Base-by-base conservation (phyloP, 2,113 vertebrate species). In the Acanthochromis polyacanthus region DNA sequence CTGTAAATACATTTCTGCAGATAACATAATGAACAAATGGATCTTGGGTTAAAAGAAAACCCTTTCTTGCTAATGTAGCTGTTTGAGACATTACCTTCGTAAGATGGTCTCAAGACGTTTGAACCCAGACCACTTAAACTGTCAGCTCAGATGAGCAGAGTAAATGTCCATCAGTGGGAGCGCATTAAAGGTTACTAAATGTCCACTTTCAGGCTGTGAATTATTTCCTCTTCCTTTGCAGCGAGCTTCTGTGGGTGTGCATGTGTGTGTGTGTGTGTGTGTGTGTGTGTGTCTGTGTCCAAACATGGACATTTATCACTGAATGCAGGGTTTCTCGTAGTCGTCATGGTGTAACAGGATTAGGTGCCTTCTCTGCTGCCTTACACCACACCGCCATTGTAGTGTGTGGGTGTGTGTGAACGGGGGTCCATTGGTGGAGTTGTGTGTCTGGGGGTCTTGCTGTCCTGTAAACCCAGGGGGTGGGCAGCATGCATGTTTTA, bases 281-380 rank as follows among this genome's bases (percentile, higher is more conserved):
- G 23, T 64, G 46, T 43, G 68, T 19, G 66, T 56, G 20, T 52
- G 58, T 63, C 57, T 71, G 22, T 19, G 45, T 66, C 23, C 57
- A 58, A 48, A 74, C 10, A 20, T 50, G 17, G 50, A 57, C 30
- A 67, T 83, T 63, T 68, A 72, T 78, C 61, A 59, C 23, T 82
- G 75, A 85, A 85, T 81, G 56, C 79, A 87, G 75, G 80, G 63
- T 88, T 87, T 92, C 79, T 91, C 80, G 78, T 89, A 84, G 75
- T 82, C 81, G 89, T 91, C 90, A 91, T 75, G 88, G 84, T 91
- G 53, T 91, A 93, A 93, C 78, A 85, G 91, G 93, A 93, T 93
- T 88, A 84, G 84, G 50, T 75, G 80, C 71, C 76, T 87, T 77
- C 69, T 73, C 76, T 23, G 14, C 59, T 70, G 78, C 73, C 60